These are phyloP conservation scores for Suillia variegata DNA, from an alignment of 2,888 invertebrate genomes.

Conservation along the genomic window DNA sequence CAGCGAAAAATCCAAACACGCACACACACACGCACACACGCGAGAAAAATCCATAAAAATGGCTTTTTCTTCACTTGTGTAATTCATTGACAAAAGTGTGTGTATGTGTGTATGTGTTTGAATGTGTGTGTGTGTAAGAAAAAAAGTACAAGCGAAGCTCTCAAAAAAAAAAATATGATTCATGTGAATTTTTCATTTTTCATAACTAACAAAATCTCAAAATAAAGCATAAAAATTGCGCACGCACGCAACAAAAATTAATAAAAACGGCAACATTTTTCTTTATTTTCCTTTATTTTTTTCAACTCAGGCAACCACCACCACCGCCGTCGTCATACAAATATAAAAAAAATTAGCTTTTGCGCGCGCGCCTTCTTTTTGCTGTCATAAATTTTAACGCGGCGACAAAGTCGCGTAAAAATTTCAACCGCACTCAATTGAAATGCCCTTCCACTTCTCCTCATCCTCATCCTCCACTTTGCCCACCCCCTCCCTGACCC, in stretches of 20 bases:
- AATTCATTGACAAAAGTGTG: slow-evolving; percentile 18
- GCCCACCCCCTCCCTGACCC: no score
- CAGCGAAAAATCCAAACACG: slow-evolving; percentile 8
- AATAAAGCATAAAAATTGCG: slow-evolving; percentile 30
- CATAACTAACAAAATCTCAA: slow-evolving; percentile 23
- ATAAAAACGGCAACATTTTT: no score
- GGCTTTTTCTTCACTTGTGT: neutral
- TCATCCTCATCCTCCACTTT: no score
- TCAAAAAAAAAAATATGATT: slow-evolving; percentile 22
- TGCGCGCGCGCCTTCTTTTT: slow-evolving; percentile 18
- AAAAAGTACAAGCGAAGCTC: neutral
- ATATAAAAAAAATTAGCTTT: neutral
- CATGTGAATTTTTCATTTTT: slow-evolving; percentile 29
- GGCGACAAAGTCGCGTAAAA: slow-evolving; percentile 31
- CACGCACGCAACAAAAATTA: slow-evolving; percentile 25
- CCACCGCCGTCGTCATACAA: no score
- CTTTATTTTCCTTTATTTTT: no score
- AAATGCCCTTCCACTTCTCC: neutral
- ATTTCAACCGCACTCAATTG: slow-evolving; percentile 19
- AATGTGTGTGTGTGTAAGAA: no score
- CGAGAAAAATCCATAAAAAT: neutral
- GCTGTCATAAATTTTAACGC: slow-evolving; percentile 27
- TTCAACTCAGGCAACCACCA: neutral
- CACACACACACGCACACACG: neutral
- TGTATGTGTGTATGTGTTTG: no score